Conservation (phyloP, 1,140 invertebrate species). For the Brachionus paranguensis region DNA sequence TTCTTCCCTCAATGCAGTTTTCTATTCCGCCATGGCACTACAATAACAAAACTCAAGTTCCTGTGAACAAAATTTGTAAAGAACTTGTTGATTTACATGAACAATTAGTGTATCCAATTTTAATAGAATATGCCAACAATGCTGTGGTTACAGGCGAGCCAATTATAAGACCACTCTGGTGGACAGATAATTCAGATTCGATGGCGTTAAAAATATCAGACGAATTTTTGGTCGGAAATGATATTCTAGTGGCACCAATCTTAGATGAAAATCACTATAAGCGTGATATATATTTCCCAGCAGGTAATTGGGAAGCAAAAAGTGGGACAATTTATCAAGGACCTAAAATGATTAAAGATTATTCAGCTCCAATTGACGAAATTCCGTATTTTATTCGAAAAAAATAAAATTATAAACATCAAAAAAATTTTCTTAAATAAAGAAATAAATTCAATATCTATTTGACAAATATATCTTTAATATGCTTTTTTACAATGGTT, state of each 20-base stretch:
- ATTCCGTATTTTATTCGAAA: constrained; percentile 19
- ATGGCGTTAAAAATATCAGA: constrained; percentile 43
- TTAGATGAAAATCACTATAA: constrained; percentile 59
- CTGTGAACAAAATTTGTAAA: constrained; percentile 16
- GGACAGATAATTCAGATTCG: constrained; percentile 43
- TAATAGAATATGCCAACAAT: constrained; percentile 4
- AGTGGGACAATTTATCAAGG: constrained; percentile 35
- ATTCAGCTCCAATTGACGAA: constrained; percentile 9
- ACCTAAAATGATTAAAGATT: not conserved
- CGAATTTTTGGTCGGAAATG: constrained; percentile 46
- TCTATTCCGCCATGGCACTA: constrained; percentile 81
- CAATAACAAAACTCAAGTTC: constrained; percentile 53
- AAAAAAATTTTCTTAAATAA: not conserved
- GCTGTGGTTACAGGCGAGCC: constrained; percentile 42
- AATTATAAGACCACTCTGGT: constrained; percentile 49
- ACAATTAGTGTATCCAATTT: constrained; percentile 9
- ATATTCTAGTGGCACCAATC: constrained; percentile 46
- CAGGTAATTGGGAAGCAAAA: constrained; percentile 8
- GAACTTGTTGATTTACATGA: constrained; percentile 7
- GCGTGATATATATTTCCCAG: constrained; percentile 64
- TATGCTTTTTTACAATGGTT: too few species aligned
- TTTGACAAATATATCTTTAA: too few species aligned
- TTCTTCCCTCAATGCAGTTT: constrained; percentile 80
- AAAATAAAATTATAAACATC: not conserved
- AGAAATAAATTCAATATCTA: too few species aligned